phyloP scores from a whole-genome alignment of 2,888 invertebrate genomes.

The Syritta pipiens region DNA sequence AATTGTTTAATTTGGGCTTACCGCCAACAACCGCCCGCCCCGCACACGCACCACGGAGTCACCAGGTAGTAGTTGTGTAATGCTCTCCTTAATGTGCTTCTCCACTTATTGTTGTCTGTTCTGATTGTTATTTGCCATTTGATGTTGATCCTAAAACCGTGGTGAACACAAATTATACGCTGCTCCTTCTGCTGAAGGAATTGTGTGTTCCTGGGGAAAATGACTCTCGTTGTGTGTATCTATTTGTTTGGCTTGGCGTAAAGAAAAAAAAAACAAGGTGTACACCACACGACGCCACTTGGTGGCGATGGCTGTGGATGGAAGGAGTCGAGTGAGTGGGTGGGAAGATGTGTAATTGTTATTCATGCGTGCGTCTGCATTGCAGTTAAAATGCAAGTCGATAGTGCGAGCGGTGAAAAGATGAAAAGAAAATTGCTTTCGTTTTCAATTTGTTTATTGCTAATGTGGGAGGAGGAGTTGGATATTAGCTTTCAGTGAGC shows the following conservation, averaged over 20 bases:
- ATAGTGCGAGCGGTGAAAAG: background rate
- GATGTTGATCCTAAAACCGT: background rate
- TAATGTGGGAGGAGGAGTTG: too few species aligned
- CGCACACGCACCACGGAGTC: too few species aligned
- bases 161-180: background rate
- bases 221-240: constrained; percentile 33
- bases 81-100: too few species aligned
- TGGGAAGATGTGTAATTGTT: background rate
- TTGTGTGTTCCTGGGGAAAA: background rate
- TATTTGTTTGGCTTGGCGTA: constrained; percentile 19
- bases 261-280: constrained; percentile 14
- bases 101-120: background rate
- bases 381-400: constrained; percentile 15
- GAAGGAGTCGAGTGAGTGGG: background rate
- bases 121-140: constrained; percentile 14
- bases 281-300: background rate
- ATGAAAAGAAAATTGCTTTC: background rate
- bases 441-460: background rate
- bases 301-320: background rate
- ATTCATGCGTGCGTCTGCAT: constrained; percentile 39
- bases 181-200: background rate
- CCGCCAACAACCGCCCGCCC: too few species aligned
- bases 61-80: too few species aligned
- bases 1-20: too few species aligned
- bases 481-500: too few species aligned